Conservation (phyloP, 2,888 invertebrate genomes). For the Platycnemis pennipes region DNA sequence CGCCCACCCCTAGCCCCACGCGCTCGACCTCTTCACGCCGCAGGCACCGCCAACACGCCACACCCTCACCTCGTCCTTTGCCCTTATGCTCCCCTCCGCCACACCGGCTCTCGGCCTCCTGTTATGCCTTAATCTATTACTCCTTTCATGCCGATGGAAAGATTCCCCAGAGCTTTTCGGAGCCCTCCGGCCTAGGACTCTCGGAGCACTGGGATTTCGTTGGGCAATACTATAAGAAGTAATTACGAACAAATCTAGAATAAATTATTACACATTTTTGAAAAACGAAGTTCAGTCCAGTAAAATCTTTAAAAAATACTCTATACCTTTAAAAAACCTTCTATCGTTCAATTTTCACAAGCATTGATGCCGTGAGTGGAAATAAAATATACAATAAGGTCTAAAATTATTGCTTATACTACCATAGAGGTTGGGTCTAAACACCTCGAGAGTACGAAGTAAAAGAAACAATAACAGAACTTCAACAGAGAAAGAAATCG, state of each 20-base stretch:
- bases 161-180: neutral
- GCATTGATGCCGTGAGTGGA: too few species aligned
- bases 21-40: neutral
- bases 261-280: neutral
- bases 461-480: too few species aligned
- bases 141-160: neutral
- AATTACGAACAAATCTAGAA: neutral
- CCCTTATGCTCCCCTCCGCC: neutral
- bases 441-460: too few species aligned
- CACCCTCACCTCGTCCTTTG: neutral
- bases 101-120: neutral
- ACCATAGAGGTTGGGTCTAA: too few species aligned
- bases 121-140: constrained; percentile 22
- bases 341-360: too few species aligned
- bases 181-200: neutral
- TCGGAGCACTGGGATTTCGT: neutral
- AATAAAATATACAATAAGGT: too few species aligned
- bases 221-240: neutral
- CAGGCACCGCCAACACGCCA: neutral
- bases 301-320: neutral
- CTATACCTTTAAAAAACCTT: too few species aligned
- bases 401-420: too few species aligned
- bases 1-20: neutral
- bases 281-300: neutral
- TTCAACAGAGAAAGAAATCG: too few species aligned